Conservation (phyloP, 1,140 invertebrate species). For the Ceratosolen fusciceps region DNA sequence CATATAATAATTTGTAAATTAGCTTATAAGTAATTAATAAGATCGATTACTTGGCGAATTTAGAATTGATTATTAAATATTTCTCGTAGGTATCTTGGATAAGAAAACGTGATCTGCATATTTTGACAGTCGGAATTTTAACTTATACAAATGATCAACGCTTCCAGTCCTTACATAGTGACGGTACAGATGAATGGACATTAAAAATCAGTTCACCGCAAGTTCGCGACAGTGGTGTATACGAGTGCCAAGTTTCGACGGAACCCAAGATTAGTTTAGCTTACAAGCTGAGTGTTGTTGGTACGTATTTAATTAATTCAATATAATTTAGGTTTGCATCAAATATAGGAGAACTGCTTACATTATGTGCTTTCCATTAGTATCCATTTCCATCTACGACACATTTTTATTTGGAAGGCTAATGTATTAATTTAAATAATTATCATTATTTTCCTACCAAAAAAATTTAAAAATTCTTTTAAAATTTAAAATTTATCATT, state of each 20-base stretch:
- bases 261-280: conserved; percentile 88
- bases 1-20: background rate
- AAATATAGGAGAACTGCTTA: too few relatives aligned
- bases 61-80: too few relatives aligned
- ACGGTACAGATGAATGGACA: conserved; percentile 91
- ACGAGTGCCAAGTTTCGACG: conserved; percentile 90
- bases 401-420: too few relatives aligned
- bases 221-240: conserved; percentile 80
- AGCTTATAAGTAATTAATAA: background rate
- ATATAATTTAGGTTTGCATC: too few relatives aligned
- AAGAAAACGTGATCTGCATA: conserved; percentile 81
- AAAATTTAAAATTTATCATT: too few relatives aligned
- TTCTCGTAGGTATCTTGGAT: conserved; percentile 87
- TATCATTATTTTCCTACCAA: too few relatives aligned
- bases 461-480: too few relatives aligned
- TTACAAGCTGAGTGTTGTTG: conserved; percentile 85
- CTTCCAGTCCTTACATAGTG: conserved; percentile 84
- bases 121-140: conserved; percentile 80
- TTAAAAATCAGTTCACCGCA: conserved; percentile 85
- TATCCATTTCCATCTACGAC: too few relatives aligned
- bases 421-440: too few relatives aligned
- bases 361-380: too few relatives aligned
- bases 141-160: conserved; percentile 84
- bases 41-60: background rate
- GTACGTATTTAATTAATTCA: conserved; percentile 74